phyloP scores from a whole-genome alignment of 2,888 invertebrate species.

The Caenorhabditis sp. region DNA sequence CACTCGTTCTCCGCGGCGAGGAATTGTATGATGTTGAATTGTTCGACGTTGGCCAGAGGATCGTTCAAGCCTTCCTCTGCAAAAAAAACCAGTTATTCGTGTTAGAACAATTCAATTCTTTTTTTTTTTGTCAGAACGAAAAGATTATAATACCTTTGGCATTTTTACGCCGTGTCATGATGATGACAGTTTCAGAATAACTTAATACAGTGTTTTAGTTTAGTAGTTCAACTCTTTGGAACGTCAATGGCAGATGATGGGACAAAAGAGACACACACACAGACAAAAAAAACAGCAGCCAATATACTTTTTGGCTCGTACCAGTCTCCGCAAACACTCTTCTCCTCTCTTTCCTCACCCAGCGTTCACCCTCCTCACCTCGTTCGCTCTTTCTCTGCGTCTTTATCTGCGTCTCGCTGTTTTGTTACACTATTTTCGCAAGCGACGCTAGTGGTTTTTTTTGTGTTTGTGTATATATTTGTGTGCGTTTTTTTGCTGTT shows the following conservation, averaged over 20 bases:
- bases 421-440: background rate
- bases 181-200: background rate
- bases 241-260: constrained; percentile 1
- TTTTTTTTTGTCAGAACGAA: background rate
- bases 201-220: background rate
- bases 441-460: background rate
- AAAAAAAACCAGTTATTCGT: constrained; percentile 8
- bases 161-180: background rate
- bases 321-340: constrained; percentile 39
- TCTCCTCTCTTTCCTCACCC: constrained; percentile 14
- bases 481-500: background rate
- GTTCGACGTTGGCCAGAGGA: constrained; percentile 63
- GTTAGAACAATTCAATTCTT: background rate
- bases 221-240: background rate
- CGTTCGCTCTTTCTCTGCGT: constrained; percentile 5
- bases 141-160: background rate
- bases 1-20: constrained; percentile 62
- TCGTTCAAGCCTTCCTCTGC: constrained; percentile 51
- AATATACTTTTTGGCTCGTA: constrained; percentile 42
- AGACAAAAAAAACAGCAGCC: constrained; percentile 12
- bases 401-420: constrained; percentile 24
- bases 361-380: constrained; percentile 14
- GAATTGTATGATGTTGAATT: constrained; percentile 70
- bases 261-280: background rate
- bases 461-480: background rate